Evolutionary conservation across 2,888 invertebrate species (phyloP).

Genomic region (Strigamia maritima): DNA sequence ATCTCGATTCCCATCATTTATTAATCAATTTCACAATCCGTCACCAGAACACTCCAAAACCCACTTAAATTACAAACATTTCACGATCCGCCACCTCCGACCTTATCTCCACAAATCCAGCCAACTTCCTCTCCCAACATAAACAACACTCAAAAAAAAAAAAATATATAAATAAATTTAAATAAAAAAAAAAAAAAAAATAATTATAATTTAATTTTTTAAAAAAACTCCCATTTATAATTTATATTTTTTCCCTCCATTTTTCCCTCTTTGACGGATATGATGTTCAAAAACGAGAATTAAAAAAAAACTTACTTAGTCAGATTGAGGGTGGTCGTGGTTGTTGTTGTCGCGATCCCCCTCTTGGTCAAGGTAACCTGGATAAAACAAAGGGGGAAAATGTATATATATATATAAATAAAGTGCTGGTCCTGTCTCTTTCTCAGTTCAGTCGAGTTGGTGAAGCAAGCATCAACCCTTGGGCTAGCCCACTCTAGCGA

Average conservation of each 20-base stretch:
- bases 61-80: background rate
- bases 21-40: background rate
- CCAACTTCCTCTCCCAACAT: background rate
- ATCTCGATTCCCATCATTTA: background rate
- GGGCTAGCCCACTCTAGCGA: background rate
- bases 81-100: background rate
- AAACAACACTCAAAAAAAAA: background rate
- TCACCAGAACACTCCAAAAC: background rate
- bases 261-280: no score
- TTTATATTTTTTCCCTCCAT: no score
- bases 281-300: no score
- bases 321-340: background rate
- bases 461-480: conserved; percentile 19
- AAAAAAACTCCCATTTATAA: no score
- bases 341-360: background rate
- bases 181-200: no score
- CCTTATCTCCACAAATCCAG: background rate
- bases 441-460: background rate
- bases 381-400: background rate
- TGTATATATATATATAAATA: background rate
- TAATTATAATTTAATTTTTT: background rate
- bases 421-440: background rate
- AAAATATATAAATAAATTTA: no score
- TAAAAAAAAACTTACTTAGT: background rate
- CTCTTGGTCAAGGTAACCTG: conserved; percentile 20